Base-by-base conservation (phyloP, 2,888 invertebrate species). In the Cephonodes hylas region DNA sequence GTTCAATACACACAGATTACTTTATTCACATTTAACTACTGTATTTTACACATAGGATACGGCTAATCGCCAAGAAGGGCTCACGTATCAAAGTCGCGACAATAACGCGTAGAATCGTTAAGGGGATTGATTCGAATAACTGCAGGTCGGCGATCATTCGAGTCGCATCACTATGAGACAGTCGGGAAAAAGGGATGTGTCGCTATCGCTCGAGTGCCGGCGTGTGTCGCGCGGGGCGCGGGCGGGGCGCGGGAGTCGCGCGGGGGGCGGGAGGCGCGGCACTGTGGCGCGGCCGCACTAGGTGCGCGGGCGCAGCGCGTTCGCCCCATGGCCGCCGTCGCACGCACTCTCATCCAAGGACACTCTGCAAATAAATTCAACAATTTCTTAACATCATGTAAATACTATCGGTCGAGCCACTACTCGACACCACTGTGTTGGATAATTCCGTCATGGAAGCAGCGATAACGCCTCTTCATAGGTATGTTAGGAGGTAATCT, bases 21-120 rank as follows among this genome's bases (percentile, higher is more conserved):
- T 38, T 38, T 38, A 53, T 53, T 27, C 53, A 31, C 53, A 53
- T 53, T 31, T 53, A 53, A 31, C 53, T 53, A 53, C 53, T 31
- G 31, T 25, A n/a, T 53, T 53, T 53, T 48, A 48, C 27, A 53
- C 31, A 31, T 10, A 18, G 31, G 53, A 27, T 31, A 18, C 3
- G 53, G 31, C 31, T 31, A 18, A 8, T 53, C 18, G 31, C 20
- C 53, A 53, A 3, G 53, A 31, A 31, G 7, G 18, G 44, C 20
- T 10, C 20, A 0, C 7, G n/a, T n/a, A 53, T 18, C 8, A 2
- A 3, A 25, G n/a, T 27, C 27, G n/a, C 27, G 48, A 15, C 15
- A 25, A 27, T 31, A 27, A 53, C 27, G 7, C 15, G 15, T 15
- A 18, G n/a, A n/a, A 53, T 53, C 27, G 31, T 31, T 18, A 31